Evolutionary conservation across 1,140 invertebrate genomes (phyloP).

Genomic region (Hermatobates lingyangjiaoensis): DNA sequence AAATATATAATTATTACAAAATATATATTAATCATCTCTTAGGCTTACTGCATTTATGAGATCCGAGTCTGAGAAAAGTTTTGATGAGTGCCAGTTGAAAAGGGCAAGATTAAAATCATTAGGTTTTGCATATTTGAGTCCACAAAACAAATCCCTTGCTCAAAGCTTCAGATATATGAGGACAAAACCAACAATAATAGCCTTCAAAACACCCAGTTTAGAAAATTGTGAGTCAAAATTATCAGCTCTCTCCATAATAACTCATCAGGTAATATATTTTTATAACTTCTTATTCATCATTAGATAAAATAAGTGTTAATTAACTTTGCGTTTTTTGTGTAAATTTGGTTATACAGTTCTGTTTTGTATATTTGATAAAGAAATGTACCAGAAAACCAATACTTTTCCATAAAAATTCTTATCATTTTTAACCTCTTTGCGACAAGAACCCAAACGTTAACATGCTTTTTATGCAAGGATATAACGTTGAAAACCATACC

Average conservation of each 20-base stretch:
- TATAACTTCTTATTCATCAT: constrained; percentile 32
- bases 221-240: constrained; percentile 36
- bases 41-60: constrained; percentile 48
- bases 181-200: constrained; percentile 68
- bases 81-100: constrained; percentile 43
- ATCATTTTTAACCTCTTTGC: no score
- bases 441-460: no score
- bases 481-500: no score
- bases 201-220: constrained; percentile 45
- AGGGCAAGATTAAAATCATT: constrained; percentile 39
- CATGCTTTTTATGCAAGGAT: no score
- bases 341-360: not conserved
- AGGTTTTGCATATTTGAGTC: constrained; percentile 45
- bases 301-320: no score
- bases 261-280: constrained; percentile 14
- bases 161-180: constrained; percentile 72
- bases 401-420: not conserved
- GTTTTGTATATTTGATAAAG: no score
- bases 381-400: not conserved
- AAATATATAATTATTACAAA: constrained; percentile 5
- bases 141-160: constrained; percentile 53
- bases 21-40: constrained; percentile 18
- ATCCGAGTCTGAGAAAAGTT: constrained; percentile 57
- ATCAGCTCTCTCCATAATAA: constrained; percentile 17
- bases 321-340: not conserved